Percentiles rank a stretch among this genome's conserved stretches.
Evolutionary conservation across 2,888 invertebrate genomes (phyloP).

Genomic region (Drosophila sordidula): DNA sequence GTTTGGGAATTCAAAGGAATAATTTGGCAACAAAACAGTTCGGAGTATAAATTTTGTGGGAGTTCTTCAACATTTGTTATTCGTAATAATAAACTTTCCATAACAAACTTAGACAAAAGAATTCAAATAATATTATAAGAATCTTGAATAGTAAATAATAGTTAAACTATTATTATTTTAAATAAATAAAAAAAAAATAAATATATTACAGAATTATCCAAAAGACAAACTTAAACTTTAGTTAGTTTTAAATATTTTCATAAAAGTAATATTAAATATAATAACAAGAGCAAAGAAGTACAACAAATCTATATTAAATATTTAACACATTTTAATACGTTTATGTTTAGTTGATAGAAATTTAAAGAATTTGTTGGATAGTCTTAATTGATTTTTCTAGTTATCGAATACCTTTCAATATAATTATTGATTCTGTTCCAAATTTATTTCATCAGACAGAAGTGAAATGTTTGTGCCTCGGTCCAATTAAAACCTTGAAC

Average conservation of each 20-base stretch:
- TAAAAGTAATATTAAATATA: no score
- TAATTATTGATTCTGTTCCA: not conserved
- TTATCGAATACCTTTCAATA: no score
- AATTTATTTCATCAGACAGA: not conserved
- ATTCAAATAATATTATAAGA: not conserved
- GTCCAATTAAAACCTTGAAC: conserved; percentile 44
- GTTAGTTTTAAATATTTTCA: no score
- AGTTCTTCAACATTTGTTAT: not conserved
- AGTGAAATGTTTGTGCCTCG: conserved; percentile 1
- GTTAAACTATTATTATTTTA: not conserved
- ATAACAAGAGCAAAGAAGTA: not conserved
- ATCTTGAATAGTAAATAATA: not conserved
- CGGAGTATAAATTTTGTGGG: not conserved
- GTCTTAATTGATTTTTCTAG: no score
- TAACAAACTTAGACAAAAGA: not conserved
- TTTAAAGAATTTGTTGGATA: no score
- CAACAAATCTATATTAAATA: no score
- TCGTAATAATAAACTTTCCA: no score
- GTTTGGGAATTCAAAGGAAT: conserved; percentile 2
- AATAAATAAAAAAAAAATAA: no score
- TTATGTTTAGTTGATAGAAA: no score
- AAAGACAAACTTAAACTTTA: no score
- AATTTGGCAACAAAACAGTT: not conserved
- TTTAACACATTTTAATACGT: no score
- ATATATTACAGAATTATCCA: no score